Evolutionary conservation across 2,888 invertebrate genomes (phyloP), one percentile per base, ranked within the genome.

Genomic region (Papilio demoleus): DNA sequence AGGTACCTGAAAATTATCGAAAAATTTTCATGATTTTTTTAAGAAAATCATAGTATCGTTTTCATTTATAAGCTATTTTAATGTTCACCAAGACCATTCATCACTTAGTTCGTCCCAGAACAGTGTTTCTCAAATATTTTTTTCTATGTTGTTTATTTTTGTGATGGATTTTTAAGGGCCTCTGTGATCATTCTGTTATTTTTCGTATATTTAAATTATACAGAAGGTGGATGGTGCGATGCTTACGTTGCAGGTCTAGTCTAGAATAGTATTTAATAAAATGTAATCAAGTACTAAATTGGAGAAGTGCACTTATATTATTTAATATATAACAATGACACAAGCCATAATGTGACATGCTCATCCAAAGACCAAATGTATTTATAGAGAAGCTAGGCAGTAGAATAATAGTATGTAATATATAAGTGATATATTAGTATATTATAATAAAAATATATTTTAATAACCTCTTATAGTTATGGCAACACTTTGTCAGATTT

Each of bases 351-450:
- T 81, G 87, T 90, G 85, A 90, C 88, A 90, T 84, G 90, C 90
- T 90, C 91, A 91, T 88, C 91, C 90, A 91, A 92, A 92, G 92
- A 92, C 92, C 92, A 92, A 91, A 89, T 89, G 87, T 89, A 85
- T 86, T 86, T 90, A 91, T 90, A 90, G 83, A 82, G 75, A 87
- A 80, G 86, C 87, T 92, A 92, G 88, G 81, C 79, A 84, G 80
- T 91, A 90, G 88, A 81, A 83, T 71, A 72, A 84, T 83, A 84
- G 78, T 86, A 85, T 75, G 76, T 85, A 84, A 81, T 76, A 81
- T 78, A 74, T 85, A 86, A 84, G 85, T 83, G 80, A 83, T 78
- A 82, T 86, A 83, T 82, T 78, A 80, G 83, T 84, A 81, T 82
- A 82, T 56, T 77, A 80, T 82, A 81, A 79, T 81, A 78, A 70